Evolutionary conservation across 2,797 vertebrate genomes (phyloP).

Genomic region (Argentina silus): DNA sequence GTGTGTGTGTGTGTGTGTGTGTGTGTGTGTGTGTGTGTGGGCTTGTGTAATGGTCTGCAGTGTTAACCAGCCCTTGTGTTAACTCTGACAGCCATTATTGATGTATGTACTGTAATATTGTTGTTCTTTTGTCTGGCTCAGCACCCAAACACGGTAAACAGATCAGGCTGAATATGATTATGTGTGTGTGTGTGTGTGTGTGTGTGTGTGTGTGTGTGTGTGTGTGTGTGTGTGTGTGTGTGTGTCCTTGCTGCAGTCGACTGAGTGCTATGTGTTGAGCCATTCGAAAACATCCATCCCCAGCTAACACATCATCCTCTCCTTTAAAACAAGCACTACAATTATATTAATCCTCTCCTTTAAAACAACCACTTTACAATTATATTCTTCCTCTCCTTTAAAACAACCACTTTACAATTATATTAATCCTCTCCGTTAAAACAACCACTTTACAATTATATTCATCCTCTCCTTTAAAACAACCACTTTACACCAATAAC

Average conservation of each 20-base stretch:
- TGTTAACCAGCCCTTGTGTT: not conserved
- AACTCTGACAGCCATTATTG: not conserved
- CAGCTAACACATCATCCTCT: not conserved
- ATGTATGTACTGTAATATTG: not conserved
- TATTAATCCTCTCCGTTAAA: no score
- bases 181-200: no score
- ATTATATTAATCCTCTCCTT: not conserved
- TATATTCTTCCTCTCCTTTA: not conserved
- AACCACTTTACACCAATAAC: not conserved
- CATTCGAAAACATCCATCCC: not conserved
- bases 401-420: no score
- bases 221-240: constrained; percentile 15
- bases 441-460: not conserved
- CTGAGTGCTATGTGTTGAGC: not conserved
- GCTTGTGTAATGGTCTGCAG: not conserved
- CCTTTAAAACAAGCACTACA: not conserved
- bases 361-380: not conserved
- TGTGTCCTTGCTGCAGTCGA: not conserved
- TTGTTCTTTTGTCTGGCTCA: not conserved
- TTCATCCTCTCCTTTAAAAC: not conserved
- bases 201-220: constrained; percentile 18
- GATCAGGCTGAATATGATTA: not conserved
- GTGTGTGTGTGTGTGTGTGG: not conserved
- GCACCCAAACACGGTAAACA: not conserved
- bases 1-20: not conserved